A percentile compares a stretch with the other conserved stretches of the same genome.
Conservation (phyloP, 2,888 invertebrate genomes). For the Hyposoter dolosus region DNA sequence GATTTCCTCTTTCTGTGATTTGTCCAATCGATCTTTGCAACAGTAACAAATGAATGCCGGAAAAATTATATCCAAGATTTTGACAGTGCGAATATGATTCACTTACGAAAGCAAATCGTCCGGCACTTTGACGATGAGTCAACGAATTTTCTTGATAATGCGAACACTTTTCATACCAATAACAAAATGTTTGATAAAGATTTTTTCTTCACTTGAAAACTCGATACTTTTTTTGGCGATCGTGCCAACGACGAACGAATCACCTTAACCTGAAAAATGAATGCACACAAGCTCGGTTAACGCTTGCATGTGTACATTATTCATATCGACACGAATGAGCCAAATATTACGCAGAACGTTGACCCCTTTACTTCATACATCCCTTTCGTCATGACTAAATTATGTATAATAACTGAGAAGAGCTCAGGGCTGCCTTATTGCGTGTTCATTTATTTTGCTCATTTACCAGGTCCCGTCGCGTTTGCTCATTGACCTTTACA, state of each 20-base stretch:
- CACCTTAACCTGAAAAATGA: constrained; percentile 14
- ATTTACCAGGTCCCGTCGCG: constrained; percentile 14
- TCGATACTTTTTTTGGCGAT: constrained; percentile 2
- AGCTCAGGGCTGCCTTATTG: constrained; percentile 32
- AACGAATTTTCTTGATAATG: no score
- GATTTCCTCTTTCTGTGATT: neutral
- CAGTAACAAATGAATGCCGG: neutral
- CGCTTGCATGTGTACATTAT: constrained; percentile 8
- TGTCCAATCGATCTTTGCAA: neutral
- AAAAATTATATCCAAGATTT: neutral
- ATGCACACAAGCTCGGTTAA: constrained; percentile 25
- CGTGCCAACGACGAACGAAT: neutral
- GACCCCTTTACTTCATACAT: constrained; percentile 60
- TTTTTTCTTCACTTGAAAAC: neutral
- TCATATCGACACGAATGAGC: constrained; percentile 44
- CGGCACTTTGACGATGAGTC: no score
- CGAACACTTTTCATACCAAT: no score
- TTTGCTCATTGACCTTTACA: constrained; percentile 15
- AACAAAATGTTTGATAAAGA: neutral
- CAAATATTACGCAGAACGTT: constrained; percentile 65
- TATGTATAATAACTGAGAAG: constrained; percentile 50
- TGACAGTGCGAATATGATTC: no score
- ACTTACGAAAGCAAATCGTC: no score
- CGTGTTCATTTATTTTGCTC: constrained; percentile 33
- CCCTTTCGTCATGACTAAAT: constrained; percentile 61